phyloP scores from a whole-genome alignment of 2,888 invertebrate genomes.

The Drosophila paramelanica region DNA sequence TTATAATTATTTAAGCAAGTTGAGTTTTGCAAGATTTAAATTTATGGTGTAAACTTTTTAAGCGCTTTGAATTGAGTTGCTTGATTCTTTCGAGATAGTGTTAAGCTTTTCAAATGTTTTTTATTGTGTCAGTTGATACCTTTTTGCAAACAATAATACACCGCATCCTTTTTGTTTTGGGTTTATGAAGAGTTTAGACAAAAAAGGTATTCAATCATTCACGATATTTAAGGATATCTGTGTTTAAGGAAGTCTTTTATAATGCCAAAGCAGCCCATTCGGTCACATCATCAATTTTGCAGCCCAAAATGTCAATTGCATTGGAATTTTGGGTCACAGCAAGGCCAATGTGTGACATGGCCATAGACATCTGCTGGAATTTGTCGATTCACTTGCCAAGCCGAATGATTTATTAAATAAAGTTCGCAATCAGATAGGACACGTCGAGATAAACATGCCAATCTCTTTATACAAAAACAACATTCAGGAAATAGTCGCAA shows the following conservation, averaged over 20 bases:
- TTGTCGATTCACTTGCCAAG: slow-evolving; percentile 47
- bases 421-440: slow-evolving; percentile 1
- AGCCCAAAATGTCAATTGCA: slow-evolving; percentile 70
- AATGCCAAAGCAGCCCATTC: slow-evolving; percentile 26
- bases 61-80: slow-evolving; percentile 13
- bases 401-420: slow-evolving; percentile 67
- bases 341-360: slow-evolving; percentile 47
- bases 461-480: slow-evolving; percentile 1
- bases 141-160: slow-evolving; percentile 7
- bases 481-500: slow-evolving; percentile 4
- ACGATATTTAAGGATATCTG: neutral
- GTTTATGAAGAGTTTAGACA: neutral
- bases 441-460: slow-evolving; percentile 34
- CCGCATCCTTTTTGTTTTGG: neutral
- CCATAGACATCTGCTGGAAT: slow-evolving; percentile 50
- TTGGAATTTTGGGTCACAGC: slow-evolving; percentile 59
- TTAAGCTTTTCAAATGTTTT: neutral
- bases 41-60: no score
- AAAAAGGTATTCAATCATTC: slow-evolving; percentile 33
- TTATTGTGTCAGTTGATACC: slow-evolving; percentile 14
- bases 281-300: slow-evolving; percentile 67
- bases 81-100: slow-evolving; percentile 21
- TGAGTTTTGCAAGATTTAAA: no score
- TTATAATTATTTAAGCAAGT: no score
- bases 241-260: slow-evolving; percentile 8